Base-by-base conservation (phyloP, 2,797 vertebrate genomes). In the Pristis pectinata region DNA sequence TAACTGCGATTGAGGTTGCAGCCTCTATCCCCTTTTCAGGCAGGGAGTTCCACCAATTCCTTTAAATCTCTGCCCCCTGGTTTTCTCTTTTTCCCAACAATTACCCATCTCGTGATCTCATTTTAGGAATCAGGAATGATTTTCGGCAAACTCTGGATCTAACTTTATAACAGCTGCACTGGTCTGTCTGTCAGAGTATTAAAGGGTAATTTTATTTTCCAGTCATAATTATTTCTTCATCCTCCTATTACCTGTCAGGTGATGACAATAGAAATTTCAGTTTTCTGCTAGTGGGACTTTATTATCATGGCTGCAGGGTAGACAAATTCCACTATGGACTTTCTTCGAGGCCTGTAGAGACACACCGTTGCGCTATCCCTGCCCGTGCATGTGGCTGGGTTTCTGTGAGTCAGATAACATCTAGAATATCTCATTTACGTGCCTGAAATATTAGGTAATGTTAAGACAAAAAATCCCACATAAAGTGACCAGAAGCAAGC, bases 191-290 rank as follows among this genome's bases (percentile, higher is more conserved):
- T 53, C 92, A 56, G 64, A 53, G 44, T 8, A 72, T 49, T 70
- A 93, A 34, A 93, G 92, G 92, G 92, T 72, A 72, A 94, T 74
- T 94, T 76, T 76, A 94, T 94, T 94, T 94, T 76, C 27, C 67
- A 76, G 92, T 53, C 72, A 74, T 94, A 94, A 94, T 94, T 76
- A 94, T 94, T 94, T 94, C 92, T 94, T 94, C 92, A 94, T 53
- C 92, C 70, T n/a, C 92, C 94, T 76, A 72, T 94, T 74, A 94
- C 70, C 92, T 94, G 92, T 94, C 92, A 94, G 49, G 92, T 74
- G 70, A 72, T 74, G 92, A 94, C 92, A 94, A 94, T 76, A 94
- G 92, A 76, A 44, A 74, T 74, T 94, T 72, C 41, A 76, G 44
- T 53, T 91, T 91, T 37, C n/a, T 91, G 27, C 44, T 74, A 24